A percentile compares a stretch with the other conserved stretches of the same genome.
These are phyloP conservation scores for Rhopalosiphum maidis DNA, from an alignment of 1,140 invertebrate genomes.

Conservation along the genomic window DNA sequence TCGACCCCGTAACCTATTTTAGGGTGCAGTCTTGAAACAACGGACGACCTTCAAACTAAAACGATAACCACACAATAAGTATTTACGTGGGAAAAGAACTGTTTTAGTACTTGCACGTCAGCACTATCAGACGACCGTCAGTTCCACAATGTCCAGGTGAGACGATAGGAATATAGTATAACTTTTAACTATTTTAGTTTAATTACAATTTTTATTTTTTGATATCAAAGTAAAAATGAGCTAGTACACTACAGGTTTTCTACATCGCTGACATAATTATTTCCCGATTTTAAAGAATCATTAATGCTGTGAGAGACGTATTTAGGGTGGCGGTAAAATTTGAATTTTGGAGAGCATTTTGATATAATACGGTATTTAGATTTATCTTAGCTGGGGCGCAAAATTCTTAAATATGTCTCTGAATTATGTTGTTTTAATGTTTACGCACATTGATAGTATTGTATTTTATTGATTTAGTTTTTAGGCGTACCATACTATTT, in stretches of 20 bases:
- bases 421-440: not conserved
- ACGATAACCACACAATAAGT: not conserved
- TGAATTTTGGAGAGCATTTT: too few relatives aligned
- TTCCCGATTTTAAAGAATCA: too few relatives aligned
- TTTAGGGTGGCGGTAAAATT: too few relatives aligned
- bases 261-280: too few relatives aligned
- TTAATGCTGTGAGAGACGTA: too few relatives aligned
- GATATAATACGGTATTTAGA: too few relatives aligned
- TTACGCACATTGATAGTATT: not conserved
- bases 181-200: not conserved
- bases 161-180: not conserved
- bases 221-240: not conserved
- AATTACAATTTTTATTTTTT: not conserved
- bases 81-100: not conserved
- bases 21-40: constrained; percentile 43
- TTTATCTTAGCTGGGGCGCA: too few relatives aligned
- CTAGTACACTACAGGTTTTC: not conserved
- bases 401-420: too few relatives aligned
- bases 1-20: constrained; percentile 41
- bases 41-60: constrained; percentile 48
- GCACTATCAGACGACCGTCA: constrained; percentile 5
- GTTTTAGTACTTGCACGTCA: constrained; percentile 1
- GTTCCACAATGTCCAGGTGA: constrained; percentile 44
- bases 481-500: not conserved
- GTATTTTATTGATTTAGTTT: not conserved